Conservation (phyloP, 2,888 invertebrate genomes). For the Minunthozetes semirufus region DNA sequence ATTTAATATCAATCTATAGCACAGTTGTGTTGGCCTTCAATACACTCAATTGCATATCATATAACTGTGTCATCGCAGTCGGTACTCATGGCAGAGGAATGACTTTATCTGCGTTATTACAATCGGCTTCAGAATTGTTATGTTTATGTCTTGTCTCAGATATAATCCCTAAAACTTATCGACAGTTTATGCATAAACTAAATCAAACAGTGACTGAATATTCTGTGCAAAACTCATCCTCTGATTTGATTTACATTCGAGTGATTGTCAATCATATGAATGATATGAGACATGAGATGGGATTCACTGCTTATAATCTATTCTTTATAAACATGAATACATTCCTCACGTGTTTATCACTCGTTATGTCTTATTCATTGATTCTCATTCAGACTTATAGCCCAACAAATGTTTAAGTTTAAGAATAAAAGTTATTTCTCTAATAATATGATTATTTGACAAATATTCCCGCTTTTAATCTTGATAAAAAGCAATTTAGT, state of each 20-base stretch:
- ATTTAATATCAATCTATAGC: not conserved
- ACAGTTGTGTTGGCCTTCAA: not conserved
- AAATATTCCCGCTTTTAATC: too few relatives aligned
- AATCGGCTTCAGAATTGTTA: not conserved
- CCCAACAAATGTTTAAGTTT: too few relatives aligned
- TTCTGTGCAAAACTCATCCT: not conserved
- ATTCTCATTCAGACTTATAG: not conserved
- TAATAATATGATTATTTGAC: too few relatives aligned
- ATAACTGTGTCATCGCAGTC: not conserved
- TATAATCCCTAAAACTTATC: not conserved
- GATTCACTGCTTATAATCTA: not conserved
- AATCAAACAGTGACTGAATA: not conserved
- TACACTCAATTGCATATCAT: not conserved
- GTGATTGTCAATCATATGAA: not conserved
- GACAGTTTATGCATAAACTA: not conserved
- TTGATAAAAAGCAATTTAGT: too few relatives aligned
- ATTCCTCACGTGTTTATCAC: not conserved
- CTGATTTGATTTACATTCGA: not conserved
- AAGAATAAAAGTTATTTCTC: too few relatives aligned
- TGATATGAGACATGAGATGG: not conserved
- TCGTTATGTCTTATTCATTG: not conserved
- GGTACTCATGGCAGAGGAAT: not conserved
- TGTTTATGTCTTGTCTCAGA: not conserved
- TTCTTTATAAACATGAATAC: not conserved
- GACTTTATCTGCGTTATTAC: not conserved